These are phyloP conservation scores for Melanostoma mellinum DNA, from an alignment of 2,888 invertebrate genomes.

Conservation along the genomic window DNA sequence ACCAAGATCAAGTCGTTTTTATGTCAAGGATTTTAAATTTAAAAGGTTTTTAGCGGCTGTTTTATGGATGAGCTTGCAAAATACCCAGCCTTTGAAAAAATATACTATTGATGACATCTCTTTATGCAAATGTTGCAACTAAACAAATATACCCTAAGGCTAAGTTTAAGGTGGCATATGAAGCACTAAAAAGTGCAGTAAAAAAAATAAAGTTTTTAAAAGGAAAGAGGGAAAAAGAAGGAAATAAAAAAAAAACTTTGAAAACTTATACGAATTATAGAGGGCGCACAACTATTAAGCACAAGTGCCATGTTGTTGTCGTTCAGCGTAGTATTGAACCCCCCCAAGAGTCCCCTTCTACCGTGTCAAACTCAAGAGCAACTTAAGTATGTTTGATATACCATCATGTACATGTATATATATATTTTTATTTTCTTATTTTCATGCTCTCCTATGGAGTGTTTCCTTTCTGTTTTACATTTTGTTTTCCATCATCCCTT, in stretches of 20 bases:
- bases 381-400: conserved; percentile 64
- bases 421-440: conserved; percentile 32
- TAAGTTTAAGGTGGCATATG: background rate
- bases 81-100: background rate
- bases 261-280: conserved; percentile 59
- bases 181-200: conserved; percentile 36
- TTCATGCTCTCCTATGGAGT: conserved; percentile 32
- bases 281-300: conserved; percentile 71
- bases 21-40: no score
- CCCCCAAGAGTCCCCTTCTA: background rate
- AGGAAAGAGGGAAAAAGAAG: conserved; percentile 7
- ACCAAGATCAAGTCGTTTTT: no score
- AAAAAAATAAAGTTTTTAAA: background rate
- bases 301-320: conserved; percentile 69
- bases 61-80: background rate
- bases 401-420: no score
- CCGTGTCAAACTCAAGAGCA: conserved; percentile 44
- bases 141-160: conserved; percentile 27
- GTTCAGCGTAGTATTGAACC: conserved; percentile 50
- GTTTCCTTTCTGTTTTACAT: conserved; percentile 50
- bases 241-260: conserved; percentile 15
- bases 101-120: background rate
- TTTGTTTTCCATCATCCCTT: conserved; percentile 46
- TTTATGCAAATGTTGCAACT: conserved; percentile 7
- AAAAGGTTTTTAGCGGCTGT: no score